Evolutionary conservation across 1,140 invertebrate genomes (phyloP).

Genomic region (Ips typographus): DNA sequence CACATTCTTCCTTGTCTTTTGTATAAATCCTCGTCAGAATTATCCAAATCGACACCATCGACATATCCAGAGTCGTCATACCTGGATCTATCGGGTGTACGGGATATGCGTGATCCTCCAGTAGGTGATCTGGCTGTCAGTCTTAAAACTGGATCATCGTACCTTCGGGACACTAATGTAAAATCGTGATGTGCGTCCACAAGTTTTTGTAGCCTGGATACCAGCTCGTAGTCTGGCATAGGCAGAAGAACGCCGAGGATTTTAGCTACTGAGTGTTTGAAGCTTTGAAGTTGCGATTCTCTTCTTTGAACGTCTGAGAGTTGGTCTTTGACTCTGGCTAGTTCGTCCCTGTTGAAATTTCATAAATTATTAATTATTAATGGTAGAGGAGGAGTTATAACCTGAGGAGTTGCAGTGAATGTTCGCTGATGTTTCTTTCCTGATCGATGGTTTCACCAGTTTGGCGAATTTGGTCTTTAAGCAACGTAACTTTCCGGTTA

Average conservation of each 20-base stretch:
- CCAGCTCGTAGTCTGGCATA: conserved; percentile 74
- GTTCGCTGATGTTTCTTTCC: conserved; percentile 68
- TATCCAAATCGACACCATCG: conserved; percentile 57
- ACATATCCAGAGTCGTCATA: conserved; percentile 64
- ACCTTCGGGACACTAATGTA: conserved; percentile 69
- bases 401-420: conserved; percentile 61
- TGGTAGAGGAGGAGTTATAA: neutral
- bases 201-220: conserved; percentile 69
- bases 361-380: conserved; percentile 5
- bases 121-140: conserved; percentile 57
- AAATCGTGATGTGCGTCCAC: conserved; percentile 77
- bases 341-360: conserved; percentile 60
- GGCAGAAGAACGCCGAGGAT: conserved; percentile 67
- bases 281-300: conserved; percentile 72
- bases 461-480: conserved; percentile 69
- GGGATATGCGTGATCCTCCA: conserved; percentile 55
- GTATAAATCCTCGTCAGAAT: conserved; percentile 60
- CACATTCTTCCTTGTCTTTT: conserved; percentile 49
- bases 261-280: conserved; percentile 68
- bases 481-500: conserved; percentile 67
- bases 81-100: conserved; percentile 60
- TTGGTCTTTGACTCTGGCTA: conserved; percentile 69
- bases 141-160: conserved; percentile 64
- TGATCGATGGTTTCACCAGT: conserved; percentile 67
- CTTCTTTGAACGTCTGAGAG: conserved; percentile 70